Evolutionary conservation across 1,140 invertebrate species (phyloP).

Genomic region (Lerema accius): DNA sequence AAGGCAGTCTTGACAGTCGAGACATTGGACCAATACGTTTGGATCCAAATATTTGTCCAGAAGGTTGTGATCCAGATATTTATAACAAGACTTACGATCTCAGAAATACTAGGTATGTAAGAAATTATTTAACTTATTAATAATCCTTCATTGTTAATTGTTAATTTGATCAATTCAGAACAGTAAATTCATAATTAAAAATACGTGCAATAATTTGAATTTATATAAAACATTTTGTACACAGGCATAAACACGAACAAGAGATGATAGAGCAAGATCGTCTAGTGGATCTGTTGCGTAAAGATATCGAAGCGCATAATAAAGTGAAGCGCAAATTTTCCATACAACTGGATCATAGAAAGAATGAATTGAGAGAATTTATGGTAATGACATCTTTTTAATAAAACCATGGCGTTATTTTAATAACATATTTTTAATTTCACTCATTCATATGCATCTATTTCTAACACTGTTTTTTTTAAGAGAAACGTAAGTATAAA

Average conservation of each 20-base stretch:
- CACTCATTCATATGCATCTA: too few species aligned
- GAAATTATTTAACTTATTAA: too few species aligned
- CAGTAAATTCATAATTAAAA: too few species aligned
- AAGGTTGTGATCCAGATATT: constrained; percentile 87
- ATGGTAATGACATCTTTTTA: constrained; percentile 56
- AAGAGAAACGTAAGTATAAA: too few species aligned
- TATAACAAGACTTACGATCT: constrained; percentile 86
- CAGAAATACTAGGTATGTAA: constrained; percentile 84
- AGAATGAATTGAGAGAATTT: constrained; percentile 69
- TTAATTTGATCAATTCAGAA: too few species aligned
- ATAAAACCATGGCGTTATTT: too few species aligned
- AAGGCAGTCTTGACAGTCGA: constrained; percentile 83
- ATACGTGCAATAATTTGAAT: too few species aligned
- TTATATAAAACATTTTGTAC: too few species aligned
- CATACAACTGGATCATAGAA: constrained; percentile 63
- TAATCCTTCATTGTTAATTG: too few species aligned
- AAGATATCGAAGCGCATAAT: constrained; percentile 73
- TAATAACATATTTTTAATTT: too few species aligned
- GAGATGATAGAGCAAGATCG: constrained; percentile 68
- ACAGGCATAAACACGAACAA: constrained; percentile 70
- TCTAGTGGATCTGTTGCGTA: constrained; percentile 60
- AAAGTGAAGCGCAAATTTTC: constrained; percentile 69
- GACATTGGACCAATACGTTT: constrained; percentile 85
- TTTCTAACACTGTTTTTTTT: too few species aligned
- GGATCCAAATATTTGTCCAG: constrained; percentile 90